A percentile compares a stretch with the other conserved stretches of the same genome.
These are phyloP conservation scores for Conus betulinus DNA, from an alignment of 1,140 invertebrate species.

Conservation along the genomic window DNA sequence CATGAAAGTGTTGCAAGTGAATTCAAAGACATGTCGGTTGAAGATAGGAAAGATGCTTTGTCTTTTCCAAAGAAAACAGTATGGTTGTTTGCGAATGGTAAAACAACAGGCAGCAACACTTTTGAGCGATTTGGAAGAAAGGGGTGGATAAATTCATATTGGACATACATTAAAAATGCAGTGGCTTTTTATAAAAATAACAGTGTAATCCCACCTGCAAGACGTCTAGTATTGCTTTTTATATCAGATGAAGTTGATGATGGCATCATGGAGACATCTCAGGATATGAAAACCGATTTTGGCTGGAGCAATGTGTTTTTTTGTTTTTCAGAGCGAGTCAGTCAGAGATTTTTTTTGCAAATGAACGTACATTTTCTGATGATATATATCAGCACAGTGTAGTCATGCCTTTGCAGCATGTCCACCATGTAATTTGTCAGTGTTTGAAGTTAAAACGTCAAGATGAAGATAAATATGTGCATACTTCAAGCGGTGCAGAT, in stretches of 20 bases:
- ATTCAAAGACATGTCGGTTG: neutral
- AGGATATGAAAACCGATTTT: neutral
- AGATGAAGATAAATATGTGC: slow-evolving; percentile 1
- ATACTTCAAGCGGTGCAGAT: neutral
- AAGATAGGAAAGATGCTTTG: neutral
- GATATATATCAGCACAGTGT: neutral
- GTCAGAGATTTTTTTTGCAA: neutral
- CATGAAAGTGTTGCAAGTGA: neutral
- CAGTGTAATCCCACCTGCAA: neutral
- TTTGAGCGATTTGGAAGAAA: neutral
- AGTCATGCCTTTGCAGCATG: slow-evolving; percentile 1
- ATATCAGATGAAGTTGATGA: neutral
- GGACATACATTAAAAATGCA: neutral
- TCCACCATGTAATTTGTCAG: neutral
- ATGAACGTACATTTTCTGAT: neutral
- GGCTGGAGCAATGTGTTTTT: neutral
- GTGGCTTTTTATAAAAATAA: slow-evolving; percentile 8
- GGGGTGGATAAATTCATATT: neutral
- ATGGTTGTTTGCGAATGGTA: neutral
- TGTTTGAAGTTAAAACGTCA: neutral
- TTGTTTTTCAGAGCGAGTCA: neutral
- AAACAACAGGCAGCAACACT: neutral
- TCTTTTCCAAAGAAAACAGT: neutral
- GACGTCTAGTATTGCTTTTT: neutral
- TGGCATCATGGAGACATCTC: neutral